Conservation (phyloP, 2,888 invertebrate genomes). For the Cephus sareptanus region DNA sequence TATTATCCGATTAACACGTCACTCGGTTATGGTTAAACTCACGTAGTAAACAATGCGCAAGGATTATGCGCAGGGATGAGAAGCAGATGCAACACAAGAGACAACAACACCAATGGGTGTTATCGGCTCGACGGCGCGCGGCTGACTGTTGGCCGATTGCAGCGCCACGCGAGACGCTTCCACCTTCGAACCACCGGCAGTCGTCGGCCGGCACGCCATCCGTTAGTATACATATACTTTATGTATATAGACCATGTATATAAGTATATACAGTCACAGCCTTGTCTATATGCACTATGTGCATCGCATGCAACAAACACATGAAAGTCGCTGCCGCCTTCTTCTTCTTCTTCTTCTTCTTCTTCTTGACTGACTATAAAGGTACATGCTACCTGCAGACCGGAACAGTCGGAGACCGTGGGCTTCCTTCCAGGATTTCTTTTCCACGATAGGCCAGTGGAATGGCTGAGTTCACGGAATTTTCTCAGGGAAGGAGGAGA, state of each 20-base stretch:
- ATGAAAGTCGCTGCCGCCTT: neutral
- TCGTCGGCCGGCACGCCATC: neutral
- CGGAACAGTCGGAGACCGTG: neutral
- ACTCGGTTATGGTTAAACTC: neutral
- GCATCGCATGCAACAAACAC: neutral
- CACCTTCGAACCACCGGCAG: conserved; percentile 1
- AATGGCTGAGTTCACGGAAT: neutral
- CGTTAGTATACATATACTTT: neutral
- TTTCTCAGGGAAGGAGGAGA: neutral
- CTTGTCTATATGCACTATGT: neutral
- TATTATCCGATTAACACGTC: neutral
- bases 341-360: neutral
- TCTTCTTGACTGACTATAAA: neutral
- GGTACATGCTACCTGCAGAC: neutral
- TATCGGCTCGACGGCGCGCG: conserved; percentile 50
- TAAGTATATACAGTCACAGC: neutral
- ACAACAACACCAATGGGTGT: conserved; percentile 23
- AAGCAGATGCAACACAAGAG: neutral
- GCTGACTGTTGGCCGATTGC: conserved; percentile 52
- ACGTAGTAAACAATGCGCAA: conserved; percentile 1
- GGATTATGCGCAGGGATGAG: neutral
- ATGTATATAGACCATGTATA: neutral
- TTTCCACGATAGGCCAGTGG: neutral
- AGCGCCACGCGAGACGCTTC: conserved; percentile 43
- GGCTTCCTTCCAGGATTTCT: neutral